Base-by-base conservation (phyloP, 2,888 invertebrate species). In the Unio delphinus region DNA sequence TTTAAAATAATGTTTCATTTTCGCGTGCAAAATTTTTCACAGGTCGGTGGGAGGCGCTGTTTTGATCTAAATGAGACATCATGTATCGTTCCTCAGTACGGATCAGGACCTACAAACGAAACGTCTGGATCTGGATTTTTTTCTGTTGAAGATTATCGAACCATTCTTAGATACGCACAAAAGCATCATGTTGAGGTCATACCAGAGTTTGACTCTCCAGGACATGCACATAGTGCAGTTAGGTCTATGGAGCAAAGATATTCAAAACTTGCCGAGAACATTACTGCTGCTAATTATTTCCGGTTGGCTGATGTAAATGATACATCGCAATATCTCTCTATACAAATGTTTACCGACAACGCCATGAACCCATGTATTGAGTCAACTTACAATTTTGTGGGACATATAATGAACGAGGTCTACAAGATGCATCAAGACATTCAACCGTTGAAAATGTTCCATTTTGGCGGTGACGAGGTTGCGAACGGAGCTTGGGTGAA, bases 181-280 rank as follows among this genome's bases (percentile, higher is more conserved):
- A 68, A 72, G 0, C 79, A 82, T 17, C 80, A 84, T 70, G 83
- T 86, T 58, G 76, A 80, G 67, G 80, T 88, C 26, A 85, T 88
- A 67, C 87, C 87, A 7, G 88, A 88, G 78, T 78, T 88, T 58
- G 87, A 87, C 72, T 80, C 80, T 74, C 86, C 86, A 0, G 85
- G 86, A 20, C 86, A 87, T 69, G 72, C 83, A 6, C 65, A 66
- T 30, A 74, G 76, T 11, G 76, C 76, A 4, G 66, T 78, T 6
- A 17, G 55, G 15, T 59, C 75, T 17, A 70, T 70, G 73, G 45
- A 45, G 45, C 61, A 59, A 23, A 55, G 69, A 28, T 61, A 63
- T 18, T 17, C 20, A 7, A 34, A 28, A 23, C 11, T 45, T 45
- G 56, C 55, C 54, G 60, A 54, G 7, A 45, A 45, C 45, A 45